Evolutionary conservation across 2,113 vertebrate genomes (phyloP), one percentile per base, ranked within the genome.

Genomic region (Callipepla californica): DNA sequence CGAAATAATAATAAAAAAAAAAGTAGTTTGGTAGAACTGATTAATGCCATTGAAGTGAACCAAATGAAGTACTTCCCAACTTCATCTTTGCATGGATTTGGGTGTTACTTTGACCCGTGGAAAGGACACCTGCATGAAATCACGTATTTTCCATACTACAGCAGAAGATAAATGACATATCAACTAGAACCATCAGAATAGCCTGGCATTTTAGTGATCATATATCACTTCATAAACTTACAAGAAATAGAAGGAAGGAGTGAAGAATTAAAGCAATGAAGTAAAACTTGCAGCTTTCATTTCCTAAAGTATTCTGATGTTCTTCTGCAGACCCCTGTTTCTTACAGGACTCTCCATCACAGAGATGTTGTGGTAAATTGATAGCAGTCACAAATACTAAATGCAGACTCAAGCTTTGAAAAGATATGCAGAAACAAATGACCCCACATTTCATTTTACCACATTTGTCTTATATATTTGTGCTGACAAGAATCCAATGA

Each of bases 401-500:
- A 80, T 22, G 90, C 48, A 68, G 73, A 95, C 42, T 34, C 80
- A 90, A 81, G 66, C 76, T 80, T 72, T 89, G 88, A 93, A 93
- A 81, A 94, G 83, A 88, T 81, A 57, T 58, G 83, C 86, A 90
- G 93, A 84, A 95, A 69, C 81, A 95, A 93, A 94, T 84, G 90
- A 96, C 53, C 77, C 86, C 69, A 92, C 83, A 76, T 96, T 93
- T 95, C 73, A 65, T 81, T 96, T 94, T 89, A 94, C 88, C 90
- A 94, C 80, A 72, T 28, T 53, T 90, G 87, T 78, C 83, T 92
- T 84, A 57, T n/a, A 83, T 61, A 67, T 81, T 93, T 78, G 68
- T 72, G 83, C 89, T 84, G 94, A 95, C 73, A 88, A 81, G 80
- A 89, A 77, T 90, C 94, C 92, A 78, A 75, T 90, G 94, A 86